These are phyloP conservation scores for Zeus faber DNA, from an alignment of 2,113 vertebrate genomes.

Conservation along the genomic window DNA sequence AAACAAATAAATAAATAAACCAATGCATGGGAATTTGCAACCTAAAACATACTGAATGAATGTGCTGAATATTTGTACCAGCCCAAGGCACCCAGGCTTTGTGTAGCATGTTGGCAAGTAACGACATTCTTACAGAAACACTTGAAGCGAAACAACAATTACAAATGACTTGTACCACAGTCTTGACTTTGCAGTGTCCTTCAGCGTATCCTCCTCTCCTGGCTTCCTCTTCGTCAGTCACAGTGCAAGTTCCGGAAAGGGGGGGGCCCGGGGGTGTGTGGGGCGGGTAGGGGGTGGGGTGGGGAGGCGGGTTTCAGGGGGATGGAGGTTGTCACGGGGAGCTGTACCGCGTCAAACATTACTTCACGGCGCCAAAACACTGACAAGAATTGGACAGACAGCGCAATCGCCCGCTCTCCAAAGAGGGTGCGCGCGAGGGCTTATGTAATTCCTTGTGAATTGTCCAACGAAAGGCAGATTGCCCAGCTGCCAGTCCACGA, in stretches of 20 bases:
- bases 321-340: background rate
- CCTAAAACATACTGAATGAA: constrained; percentile 16
- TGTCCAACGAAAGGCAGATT: constrained; percentile 59
- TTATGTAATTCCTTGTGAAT: constrained; percentile 60
- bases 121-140: constrained; percentile 75
- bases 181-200: constrained; percentile 64
- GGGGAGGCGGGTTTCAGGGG: constrained; percentile 10
- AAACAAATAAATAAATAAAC: constrained; percentile 41
- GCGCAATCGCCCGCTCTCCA: constrained; percentile 48
- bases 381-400: constrained; percentile 55
- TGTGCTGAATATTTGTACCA: constrained; percentile 70
- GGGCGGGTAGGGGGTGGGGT: background rate
- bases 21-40: constrained; percentile 47
- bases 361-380: constrained; percentile 58
- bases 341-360: constrained; percentile 46
- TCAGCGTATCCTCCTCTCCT: constrained; percentile 43
- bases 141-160: constrained; percentile 63
- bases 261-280: background rate
- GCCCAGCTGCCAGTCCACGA: constrained; percentile 62
- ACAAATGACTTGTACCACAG: constrained; percentile 60
- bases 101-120: constrained; percentile 81
- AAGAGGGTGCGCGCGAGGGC: constrained; percentile 14
- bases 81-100: constrained; percentile 86
- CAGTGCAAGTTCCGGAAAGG: constrained; percentile 74
- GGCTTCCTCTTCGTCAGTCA: constrained; percentile 64